Evolutionary conservation across 2,888 invertebrate species (phyloP).

Genomic region (Macroteleia sp.): DNA sequence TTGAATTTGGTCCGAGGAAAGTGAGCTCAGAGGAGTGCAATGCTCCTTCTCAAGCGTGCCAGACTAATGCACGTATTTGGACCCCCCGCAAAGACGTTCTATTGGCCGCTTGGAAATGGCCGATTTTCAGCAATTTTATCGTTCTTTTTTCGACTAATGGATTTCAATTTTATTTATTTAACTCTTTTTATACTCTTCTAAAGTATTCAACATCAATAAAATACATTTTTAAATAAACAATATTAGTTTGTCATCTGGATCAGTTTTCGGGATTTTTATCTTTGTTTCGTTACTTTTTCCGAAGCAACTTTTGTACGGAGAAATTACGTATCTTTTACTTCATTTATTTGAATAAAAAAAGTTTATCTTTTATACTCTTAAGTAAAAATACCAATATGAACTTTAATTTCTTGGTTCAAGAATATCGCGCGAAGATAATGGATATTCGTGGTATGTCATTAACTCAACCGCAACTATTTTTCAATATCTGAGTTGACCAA

Average conservation of each 20-base stretch:
- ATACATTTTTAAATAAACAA: too few relatives aligned
- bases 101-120: conserved; percentile 10
- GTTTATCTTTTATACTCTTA: too few relatives aligned
- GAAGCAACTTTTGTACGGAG: too few relatives aligned
- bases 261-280: too few relatives aligned
- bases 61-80: conserved; percentile 56
- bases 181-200: neutral
- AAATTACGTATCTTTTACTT: too few relatives aligned
- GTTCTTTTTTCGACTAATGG: conserved; percentile 41
- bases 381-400: neutral
- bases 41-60: conserved; percentile 44
- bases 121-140: conserved; percentile 32
- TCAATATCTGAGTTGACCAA: conserved; percentile 38
- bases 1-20: conserved; percentile 31
- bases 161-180: neutral
- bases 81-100: conserved; percentile 58
- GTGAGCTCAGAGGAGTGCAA: conserved; percentile 43
- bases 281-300: too few relatives aligned
- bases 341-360: too few relatives aligned
- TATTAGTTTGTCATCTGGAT: too few relatives aligned
- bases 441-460: conserved; percentile 5
- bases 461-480: conserved; percentile 30
- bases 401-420: neutral
- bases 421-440: conserved; percentile 9
- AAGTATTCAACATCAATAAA: too few relatives aligned